Base-by-base conservation (phyloP, 2,888 invertebrate genomes). In the Orgyia antiqua region DNA sequence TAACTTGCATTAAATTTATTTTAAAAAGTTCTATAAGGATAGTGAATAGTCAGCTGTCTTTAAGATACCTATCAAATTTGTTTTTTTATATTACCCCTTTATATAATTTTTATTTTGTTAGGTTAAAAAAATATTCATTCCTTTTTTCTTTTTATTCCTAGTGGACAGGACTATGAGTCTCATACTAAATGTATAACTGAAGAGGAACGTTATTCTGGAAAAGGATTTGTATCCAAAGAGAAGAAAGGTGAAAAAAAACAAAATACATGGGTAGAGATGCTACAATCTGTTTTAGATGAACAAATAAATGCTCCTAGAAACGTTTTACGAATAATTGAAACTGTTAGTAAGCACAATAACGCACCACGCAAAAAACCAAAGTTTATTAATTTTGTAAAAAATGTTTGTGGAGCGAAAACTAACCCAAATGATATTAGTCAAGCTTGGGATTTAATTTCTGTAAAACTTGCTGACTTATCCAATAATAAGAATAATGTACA, bases 231-330 rank as follows among this genome's bases (percentile, higher is more conserved):
- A 11, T 87, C 91, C 3, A 93, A 92, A 60, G 89, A 90, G 33
- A 94, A 94, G 62, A 96, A 95, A 74, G 96, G 96, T 4, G 94
- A 94, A 63, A 89, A 88, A 44, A 97, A 96, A 63, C 97, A 97
- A 68, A 92, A 92, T 58, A 89, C 89, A 27, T 97, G 97, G 97
- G 86, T 92, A 9, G 90, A 92, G 60, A 88, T 91, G 68, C 88
- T 95, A 8, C 89, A 91, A 36, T 84, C 88, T 11, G 90, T 93
- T 3, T 68, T 93, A 10, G 88, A 89, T 15, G 89, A 88, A 42
- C 87, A 89, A 23, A 65, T 69, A 15, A 77, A 78, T 52, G 73
- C 91, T 12, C 87, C 89, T 2, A 82, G 84, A 0, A 80, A 88
- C 24, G 86, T 92, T 9, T 83, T 87, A 27, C 84, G 82, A 32